Evolutionary conservation across 2,888 invertebrate genomes (phyloP), one percentile per base, ranked within the genome.

Genomic region (Tubulanus polymorphus): DNA sequence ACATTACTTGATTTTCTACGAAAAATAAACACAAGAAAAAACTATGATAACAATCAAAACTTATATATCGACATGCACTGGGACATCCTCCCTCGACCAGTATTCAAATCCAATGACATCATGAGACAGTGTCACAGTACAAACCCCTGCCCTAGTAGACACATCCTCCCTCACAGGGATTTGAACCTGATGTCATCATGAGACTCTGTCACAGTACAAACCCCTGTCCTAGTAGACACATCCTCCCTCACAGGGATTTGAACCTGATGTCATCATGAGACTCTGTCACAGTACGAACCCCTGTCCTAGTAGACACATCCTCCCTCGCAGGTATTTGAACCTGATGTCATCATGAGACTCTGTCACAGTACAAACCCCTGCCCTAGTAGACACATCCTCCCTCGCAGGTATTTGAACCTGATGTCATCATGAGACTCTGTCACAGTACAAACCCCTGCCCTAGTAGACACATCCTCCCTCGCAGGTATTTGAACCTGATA

Each of bases 1-100:
- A 70, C 68, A 72, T 68, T 54, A 72, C 69, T 57, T 72, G 71
- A 55, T 72, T 70, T 48, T 72, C 72, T 70, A 55, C 6, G 60
- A 56, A 20, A 8, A 20, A 54, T 12, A 8, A 26, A 15, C 15
- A 1, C n/a, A 32, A n/a, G n/a, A 12, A 32, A 32, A 12, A 10
- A 32, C n/a, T 32, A n/a, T 10, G 35, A 32, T 12, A 12, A 32
- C 35, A 32, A 32, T n/a, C n/a, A n/a, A n/a, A n/a, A n/a, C n/a
- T n/a, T n/a, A n/a, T n/a, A n/a, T n/a, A n/a, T n/a, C n/a, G n/a
- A n/a, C n/a, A n/a, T n/a, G n/a, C n/a, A n/a, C n/a, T n/a, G n/a
- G n/a, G 35, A n/a, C 35, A 10, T 32, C 10, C 10, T 32, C n/a
- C 35, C n/a, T 32, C 10, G 10, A 12, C n/a, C 35, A 12, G 35